These are phyloP conservation scores for Hemibagrus wyckioides DNA, from an alignment of 2,113 vertebrate species.

Conservation along the genomic window DNA sequence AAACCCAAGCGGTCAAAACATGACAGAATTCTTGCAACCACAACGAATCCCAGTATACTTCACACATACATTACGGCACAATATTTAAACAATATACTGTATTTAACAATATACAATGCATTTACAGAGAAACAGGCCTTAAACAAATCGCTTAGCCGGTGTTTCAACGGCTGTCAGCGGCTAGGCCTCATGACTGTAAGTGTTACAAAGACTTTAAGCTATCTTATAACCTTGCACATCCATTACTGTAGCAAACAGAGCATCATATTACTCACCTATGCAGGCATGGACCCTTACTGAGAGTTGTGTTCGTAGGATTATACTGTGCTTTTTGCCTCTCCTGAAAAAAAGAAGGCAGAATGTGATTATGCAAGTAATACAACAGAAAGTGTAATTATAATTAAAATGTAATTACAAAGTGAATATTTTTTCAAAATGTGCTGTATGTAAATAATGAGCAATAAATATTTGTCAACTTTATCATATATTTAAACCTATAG, in stretches of 20 bases:
- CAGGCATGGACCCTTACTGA: conserved; percentile 96
- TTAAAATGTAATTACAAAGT: not conserved
- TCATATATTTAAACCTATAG: not conserved
- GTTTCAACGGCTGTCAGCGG: not conserved
- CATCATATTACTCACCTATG: conserved; percentile 84
- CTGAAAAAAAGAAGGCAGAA: conserved; percentile 66
- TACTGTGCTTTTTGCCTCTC: conserved; percentile 92
- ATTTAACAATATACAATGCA: conserved; percentile 15
- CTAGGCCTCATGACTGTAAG: not conserved
- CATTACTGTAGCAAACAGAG: conserved; percentile 10
- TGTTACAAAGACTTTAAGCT: not conserved
- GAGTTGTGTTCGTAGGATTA: conserved; percentile 91
- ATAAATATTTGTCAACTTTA: not conserved
- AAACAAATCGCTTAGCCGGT: not conserved
- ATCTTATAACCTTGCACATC: not conserved
- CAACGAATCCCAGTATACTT: conserved; percentile 21
- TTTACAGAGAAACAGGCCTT: conserved; percentile 8
- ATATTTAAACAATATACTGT: conserved; percentile 6
- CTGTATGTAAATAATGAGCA: not conserved
- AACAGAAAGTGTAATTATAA: not conserved
- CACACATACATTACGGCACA: conserved; percentile 27
- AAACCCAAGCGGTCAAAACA: conserved; percentile 18
- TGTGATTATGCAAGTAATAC: conserved; percentile 4
- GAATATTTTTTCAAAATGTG: not conserved
- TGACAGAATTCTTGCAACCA: conserved; percentile 37